Conservation (phyloP, 1,140 invertebrate genomes). For the Bombus waltoni region DNA sequence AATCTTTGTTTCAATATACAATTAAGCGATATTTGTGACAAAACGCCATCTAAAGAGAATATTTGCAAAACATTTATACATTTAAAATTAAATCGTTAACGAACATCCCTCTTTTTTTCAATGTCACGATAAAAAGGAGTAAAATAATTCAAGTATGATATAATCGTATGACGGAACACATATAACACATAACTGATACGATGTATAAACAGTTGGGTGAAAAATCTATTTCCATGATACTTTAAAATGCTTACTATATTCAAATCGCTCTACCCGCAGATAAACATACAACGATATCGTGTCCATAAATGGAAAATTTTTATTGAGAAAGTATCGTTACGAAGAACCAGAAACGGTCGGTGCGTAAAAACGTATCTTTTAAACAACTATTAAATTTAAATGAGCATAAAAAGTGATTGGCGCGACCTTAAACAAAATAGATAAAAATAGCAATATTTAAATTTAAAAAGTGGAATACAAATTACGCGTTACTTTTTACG, state of each 20-base stretch:
- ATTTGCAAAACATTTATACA: background rate
- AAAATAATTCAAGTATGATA: background rate
- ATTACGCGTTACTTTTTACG: background rate
- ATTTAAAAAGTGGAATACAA: background rate
- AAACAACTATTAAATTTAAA: background rate
- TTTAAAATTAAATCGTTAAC: no score
- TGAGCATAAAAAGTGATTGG: no score
- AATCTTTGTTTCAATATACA: background rate
- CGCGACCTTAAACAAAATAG: no score
- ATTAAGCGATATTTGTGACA: background rate
- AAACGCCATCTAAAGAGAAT: background rate
- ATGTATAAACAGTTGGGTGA: background rate
- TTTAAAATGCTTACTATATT: background rate
- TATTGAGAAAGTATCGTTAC: background rate
- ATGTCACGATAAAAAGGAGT: background rate
- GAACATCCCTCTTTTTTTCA: no score
- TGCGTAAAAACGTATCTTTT: background rate
- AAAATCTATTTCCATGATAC: no score
- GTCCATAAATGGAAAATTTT: background rate
- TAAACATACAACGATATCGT: background rate
- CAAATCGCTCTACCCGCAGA: background rate
- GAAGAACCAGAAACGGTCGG: no score
- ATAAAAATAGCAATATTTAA: background rate
- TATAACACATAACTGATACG: background rate
- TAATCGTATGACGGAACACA: background rate